These are phyloP conservation scores for Cosmorhoe ocellata DNA, from an alignment of 2,888 invertebrate species.

Conservation along the genomic window DNA sequence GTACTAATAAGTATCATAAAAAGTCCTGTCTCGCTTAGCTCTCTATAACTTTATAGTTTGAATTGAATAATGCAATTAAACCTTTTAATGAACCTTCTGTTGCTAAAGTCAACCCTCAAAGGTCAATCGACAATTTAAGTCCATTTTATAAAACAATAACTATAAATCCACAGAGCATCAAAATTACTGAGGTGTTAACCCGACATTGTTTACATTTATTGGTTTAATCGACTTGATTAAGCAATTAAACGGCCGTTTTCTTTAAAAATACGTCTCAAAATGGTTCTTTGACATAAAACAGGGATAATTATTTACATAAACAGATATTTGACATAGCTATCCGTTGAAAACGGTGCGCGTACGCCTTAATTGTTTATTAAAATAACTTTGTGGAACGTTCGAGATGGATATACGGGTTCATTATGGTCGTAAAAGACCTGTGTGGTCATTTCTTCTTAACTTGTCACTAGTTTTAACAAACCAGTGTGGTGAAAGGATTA, in stretches of 20 bases:
- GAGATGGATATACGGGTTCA: constrained; percentile 6
- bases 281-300: constrained; percentile 18
- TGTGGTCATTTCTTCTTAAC: constrained; percentile 5
- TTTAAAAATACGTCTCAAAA: constrained; percentile 15
- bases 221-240: constrained; percentile 24
- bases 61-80: neutral
- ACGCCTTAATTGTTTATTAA: constrained; percentile 24
- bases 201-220: constrained; percentile 22
- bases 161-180: constrained; percentile 8
- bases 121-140: constrained; percentile 12
- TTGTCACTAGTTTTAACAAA: too few species aligned
- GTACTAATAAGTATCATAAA: too few species aligned
- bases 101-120: constrained; percentile 4
- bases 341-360: constrained; percentile 13
- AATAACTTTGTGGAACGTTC: constrained; percentile 14
- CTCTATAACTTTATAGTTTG: too few species aligned
- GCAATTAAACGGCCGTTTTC: constrained; percentile 24
- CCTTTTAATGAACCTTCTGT: neutral
- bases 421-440: constrained; percentile 7
- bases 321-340: constrained; percentile 30
- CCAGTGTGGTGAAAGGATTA: too few species aligned
- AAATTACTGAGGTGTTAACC: constrained; percentile 11
- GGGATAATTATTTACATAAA: constrained; percentile 29
- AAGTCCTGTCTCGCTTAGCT: too few species aligned
- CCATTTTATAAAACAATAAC: constrained; percentile 8